phyloP scores from a whole-genome alignment of 1,140 invertebrate genomes.

The Laupala kohalensis region DNA sequence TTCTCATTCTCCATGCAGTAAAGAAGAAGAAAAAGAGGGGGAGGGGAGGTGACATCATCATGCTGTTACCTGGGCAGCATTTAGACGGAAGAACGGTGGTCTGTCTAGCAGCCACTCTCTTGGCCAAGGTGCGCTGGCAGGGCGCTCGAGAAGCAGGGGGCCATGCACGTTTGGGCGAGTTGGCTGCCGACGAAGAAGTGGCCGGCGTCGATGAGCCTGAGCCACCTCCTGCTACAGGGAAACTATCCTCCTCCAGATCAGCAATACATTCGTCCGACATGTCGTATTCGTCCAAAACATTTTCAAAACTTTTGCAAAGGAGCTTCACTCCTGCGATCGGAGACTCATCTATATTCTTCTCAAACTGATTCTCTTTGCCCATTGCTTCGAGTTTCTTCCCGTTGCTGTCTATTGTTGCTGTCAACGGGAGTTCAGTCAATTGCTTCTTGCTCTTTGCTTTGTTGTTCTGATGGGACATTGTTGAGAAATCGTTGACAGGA shows the following conservation, averaged over 20 bases:
- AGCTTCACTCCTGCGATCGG: conserved; percentile 1
- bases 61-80: conserved; percentile 5
- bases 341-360: background rate
- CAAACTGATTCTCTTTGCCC: background rate
- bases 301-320: conserved; percentile 10
- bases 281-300: conserved; percentile 3
- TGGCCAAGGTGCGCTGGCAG: background rate
- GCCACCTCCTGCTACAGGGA: conserved; percentile 34
- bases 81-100: background rate
- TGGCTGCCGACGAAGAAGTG: conserved; percentile 46
- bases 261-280: conserved; percentile 1
- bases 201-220: conserved; percentile 43
- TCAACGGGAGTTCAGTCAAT: background rate
- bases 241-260: background rate
- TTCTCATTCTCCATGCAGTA: background rate
- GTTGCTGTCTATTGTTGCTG: background rate
- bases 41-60: background rate
- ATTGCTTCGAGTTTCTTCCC: background rate
- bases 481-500: background rate
- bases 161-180: conserved; percentile 48
- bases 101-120: conserved; percentile 1
- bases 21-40: background rate
- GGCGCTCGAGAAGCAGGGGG: conserved; percentile 25
- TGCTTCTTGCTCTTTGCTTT: background rate
- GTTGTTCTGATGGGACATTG: background rate